These are phyloP conservation scores for Virgularia gustaviana DNA, from an alignment of 92 coral and sea anemone species.

Conservation along the genomic window DNA sequence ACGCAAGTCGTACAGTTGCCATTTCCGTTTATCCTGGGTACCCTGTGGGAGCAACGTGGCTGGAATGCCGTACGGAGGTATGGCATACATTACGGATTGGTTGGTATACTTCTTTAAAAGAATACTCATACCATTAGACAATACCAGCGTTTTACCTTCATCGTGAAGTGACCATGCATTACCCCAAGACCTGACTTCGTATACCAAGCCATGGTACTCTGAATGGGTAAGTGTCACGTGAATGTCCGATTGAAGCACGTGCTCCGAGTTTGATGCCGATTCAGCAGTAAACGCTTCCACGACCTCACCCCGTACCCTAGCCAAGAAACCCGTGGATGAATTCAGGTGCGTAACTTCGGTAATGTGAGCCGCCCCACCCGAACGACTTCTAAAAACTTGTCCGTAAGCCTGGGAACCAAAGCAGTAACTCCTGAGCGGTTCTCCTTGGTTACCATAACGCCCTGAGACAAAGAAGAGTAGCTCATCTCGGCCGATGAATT, in stretches of 20 bases:
- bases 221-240: slow-evolving; percentile 46
- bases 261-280: slow-evolving; percentile 37
- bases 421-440: slow-evolving; percentile 48
- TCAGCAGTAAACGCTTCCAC: slow-evolving; percentile 48
- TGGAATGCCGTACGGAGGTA: slow-evolving; percentile 40
- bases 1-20: slow-evolving; percentile 77
- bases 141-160: slow-evolving; percentile 68
- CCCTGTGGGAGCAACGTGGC: slow-evolving; percentile 24
- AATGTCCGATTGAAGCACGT: slow-evolving; percentile 42
- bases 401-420: slow-evolving; percentile 59
- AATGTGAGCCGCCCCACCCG: slow-evolving; percentile 76
- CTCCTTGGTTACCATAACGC: background rate
- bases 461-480: slow-evolving; percentile 52
- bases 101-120: slow-evolving; percentile 51
- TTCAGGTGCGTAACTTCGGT: slow-evolving; percentile 41
- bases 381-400: slow-evolving; percentile 59
- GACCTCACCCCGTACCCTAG: slow-evolving; percentile 50
- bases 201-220: slow-evolving; percentile 37
- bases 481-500: slow-evolving; percentile 27
- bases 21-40: slow-evolving; percentile 52
- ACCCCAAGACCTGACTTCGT: slow-evolving; percentile 13
- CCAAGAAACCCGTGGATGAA: slow-evolving; percentile 39
- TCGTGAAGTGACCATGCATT: slow-evolving; percentile 68
- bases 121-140: slow-evolving; percentile 62
- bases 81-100: slow-evolving; percentile 47